These are phyloP conservation scores for Bombyx huttoni DNA, from an alignment of 2,888 invertebrate genomes.

Conservation along the genomic window DNA sequence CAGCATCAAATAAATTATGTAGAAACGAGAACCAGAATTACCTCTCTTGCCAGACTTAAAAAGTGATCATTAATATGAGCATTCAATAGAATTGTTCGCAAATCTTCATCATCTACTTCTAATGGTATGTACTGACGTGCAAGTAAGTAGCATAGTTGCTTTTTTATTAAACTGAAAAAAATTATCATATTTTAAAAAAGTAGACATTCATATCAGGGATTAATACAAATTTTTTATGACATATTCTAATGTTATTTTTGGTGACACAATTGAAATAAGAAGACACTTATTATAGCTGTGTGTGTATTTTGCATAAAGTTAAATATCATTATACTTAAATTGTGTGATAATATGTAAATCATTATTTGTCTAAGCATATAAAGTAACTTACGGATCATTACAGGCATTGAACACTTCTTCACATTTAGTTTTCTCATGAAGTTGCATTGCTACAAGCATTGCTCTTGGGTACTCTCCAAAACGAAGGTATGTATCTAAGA, in stretches of 20 bases:
- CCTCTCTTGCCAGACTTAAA: constrained; percentile 92
- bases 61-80: constrained; percentile 94
- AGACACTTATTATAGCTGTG: no score
- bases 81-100: constrained; percentile 94
- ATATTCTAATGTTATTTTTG: no score
- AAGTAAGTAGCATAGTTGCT: constrained; percentile 96
- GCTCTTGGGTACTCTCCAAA: constrained; percentile 93
- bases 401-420: constrained; percentile 88
- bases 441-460: constrained; percentile 90
- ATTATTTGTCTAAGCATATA: background rate
- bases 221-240: background rate
- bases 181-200: constrained; percentile 16
- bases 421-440: constrained; percentile 86
- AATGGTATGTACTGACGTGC: constrained; percentile 94
- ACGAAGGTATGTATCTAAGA: constrained; percentile 86
- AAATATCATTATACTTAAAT: no score
- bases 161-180: constrained; percentile 79
- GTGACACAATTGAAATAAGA: no score
- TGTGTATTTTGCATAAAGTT: no score
- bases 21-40: constrained; percentile 19
- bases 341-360: no score
- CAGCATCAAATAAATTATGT: no score
- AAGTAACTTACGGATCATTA: constrained; percentile 80
- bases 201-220: background rate
- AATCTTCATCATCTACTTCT: constrained; percentile 85